Evolutionary conservation across 2,797 vertebrate genomes (phyloP).

Genomic region (Melanotaenia parkinsoni): DNA sequence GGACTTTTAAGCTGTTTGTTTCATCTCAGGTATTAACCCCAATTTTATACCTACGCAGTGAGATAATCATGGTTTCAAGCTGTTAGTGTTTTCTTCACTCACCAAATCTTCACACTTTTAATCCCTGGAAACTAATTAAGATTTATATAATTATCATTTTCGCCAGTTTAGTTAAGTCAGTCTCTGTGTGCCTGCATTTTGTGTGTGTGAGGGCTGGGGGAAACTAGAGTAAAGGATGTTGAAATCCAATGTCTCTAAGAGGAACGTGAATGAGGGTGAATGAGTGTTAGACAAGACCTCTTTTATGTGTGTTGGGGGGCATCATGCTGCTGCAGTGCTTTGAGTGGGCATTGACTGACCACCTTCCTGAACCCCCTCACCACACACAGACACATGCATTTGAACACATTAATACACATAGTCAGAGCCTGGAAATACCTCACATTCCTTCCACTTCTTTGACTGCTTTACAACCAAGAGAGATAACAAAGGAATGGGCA

Average conservation of each 20-base stretch:
- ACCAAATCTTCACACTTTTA: conserved; percentile 81
- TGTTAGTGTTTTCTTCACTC: conserved; percentile 76
- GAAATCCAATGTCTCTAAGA: conserved; percentile 39
- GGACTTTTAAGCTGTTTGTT: conserved; percentile 84
- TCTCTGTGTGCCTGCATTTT: conserved; percentile 35
- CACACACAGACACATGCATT: conserved; percentile 25
- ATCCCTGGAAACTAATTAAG: conserved; percentile 86
- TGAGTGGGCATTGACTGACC: conserved; percentile 70
- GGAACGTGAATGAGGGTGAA: conserved; percentile 49
- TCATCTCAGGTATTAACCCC: conserved; percentile 85
- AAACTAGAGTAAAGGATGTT: conserved; percentile 46
- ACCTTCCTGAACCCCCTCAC: conserved; percentile 44
- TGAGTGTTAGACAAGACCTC: conserved; percentile 63
- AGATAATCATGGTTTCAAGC: conserved; percentile 81
- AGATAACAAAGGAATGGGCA: conserved; percentile 80
- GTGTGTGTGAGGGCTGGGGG: conserved; percentile 10
- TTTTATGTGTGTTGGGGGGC: conserved; percentile 66
- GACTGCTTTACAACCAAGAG: conserved; percentile 74
- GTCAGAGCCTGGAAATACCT: conserved; percentile 79
- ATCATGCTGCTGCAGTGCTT: conserved; percentile 66
- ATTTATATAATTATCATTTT: conserved; percentile 83
- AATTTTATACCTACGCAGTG: conserved; percentile 82
- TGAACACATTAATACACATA: conserved; percentile 29
- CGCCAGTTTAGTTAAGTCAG: conserved; percentile 64
- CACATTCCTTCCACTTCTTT: conserved; percentile 80